A percentile compares a stretch with the other conserved stretches of the same genome.
Evolutionary conservation across 2,888 invertebrate genomes (phyloP).

Genomic region (Oscheius sp.): DNA sequence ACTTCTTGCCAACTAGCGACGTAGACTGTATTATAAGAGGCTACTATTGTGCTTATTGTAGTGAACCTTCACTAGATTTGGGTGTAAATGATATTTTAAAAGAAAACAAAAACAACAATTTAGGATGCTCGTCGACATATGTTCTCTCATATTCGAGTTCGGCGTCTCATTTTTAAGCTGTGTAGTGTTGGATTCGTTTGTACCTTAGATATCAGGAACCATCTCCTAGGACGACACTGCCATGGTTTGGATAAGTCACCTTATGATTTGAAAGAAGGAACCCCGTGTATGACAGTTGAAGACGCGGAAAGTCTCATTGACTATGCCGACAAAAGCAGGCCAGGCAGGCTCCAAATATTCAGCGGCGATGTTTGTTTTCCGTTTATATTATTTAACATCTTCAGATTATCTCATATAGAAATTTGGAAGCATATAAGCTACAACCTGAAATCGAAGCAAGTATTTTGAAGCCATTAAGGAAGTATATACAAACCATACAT

Average conservation of each 20-base stretch:
- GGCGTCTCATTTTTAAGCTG: slow-evolving; percentile 47
- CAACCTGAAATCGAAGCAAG: too few relatives aligned
- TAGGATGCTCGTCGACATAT: slow-evolving; percentile 45
- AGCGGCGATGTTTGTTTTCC: slow-evolving; percentile 55
- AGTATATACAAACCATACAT: too few relatives aligned
- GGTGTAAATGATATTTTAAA: not conserved
- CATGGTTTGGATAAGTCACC: not conserved
- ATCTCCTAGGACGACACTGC: slow-evolving; percentile 21
- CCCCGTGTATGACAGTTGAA: slow-evolving; percentile 17
- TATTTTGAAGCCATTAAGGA: too few relatives aligned
- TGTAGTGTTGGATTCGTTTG: slow-evolving; percentile 36
- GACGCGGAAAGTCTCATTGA: slow-evolving; percentile 46
- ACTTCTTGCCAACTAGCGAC: too few relatives aligned
- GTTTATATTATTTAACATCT: too few relatives aligned
- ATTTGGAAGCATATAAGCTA: too few relatives aligned
- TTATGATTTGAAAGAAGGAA: not conserved
- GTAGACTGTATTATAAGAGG: too few relatives aligned
- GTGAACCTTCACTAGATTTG: too few relatives aligned
- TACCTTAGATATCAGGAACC: slow-evolving; percentile 24
- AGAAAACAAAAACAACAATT: not conserved
- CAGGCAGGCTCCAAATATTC: slow-evolving; percentile 43
- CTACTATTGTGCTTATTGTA: too few relatives aligned
- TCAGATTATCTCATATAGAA: too few relatives aligned
- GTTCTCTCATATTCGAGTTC: slow-evolving; percentile 51
- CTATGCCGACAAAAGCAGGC: slow-evolving; percentile 39